These are phyloP conservation scores for Folsomia manolachei DNA, from an alignment of 2,888 invertebrate genomes.

Conservation along the genomic window DNA sequence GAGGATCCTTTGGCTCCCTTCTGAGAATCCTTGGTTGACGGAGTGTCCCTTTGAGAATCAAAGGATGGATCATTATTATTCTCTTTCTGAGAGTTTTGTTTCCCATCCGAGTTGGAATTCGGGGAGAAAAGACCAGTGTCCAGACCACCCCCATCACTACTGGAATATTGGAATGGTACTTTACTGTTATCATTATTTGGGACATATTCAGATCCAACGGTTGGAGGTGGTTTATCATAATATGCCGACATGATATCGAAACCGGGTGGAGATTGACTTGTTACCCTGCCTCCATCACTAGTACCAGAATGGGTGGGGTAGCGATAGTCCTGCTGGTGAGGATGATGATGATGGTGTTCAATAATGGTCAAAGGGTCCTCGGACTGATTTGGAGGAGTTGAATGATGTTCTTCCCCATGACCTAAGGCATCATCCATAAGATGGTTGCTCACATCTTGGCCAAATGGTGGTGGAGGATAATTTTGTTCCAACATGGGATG, in stretches of 20 bases:
- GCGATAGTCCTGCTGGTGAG: not conserved
- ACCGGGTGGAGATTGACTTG: not conserved
- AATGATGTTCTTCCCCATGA: not conserved
- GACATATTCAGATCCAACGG: not conserved
- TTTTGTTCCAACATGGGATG: slow-evolving; percentile 27
- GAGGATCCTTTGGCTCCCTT: not conserved
- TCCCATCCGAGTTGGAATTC: not conserved
- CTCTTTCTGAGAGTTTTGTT: too few relatives aligned
- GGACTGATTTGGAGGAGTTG: too few relatives aligned
- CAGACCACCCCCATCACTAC: slow-evolving; percentile 6
- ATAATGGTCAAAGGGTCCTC: too few relatives aligned
- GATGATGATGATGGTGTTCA: slow-evolving; percentile 7
- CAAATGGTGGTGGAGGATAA: not conserved
- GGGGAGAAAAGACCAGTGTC: not conserved
- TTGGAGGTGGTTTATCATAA: slow-evolving; percentile 22
- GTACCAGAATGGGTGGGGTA: not conserved
- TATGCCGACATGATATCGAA: slow-evolving; percentile 17
- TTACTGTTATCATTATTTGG: slow-evolving; percentile 2
- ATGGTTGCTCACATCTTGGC: not conserved
- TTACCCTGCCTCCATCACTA: not conserved
- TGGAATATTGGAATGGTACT: slow-evolving; percentile 14
- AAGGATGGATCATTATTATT: not conserved
- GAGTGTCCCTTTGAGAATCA: not conserved
- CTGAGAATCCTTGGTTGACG: not conserved
- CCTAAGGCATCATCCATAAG: not conserved